These are phyloP conservation scores for Morpho helenor DNA, from an alignment of 2,888 invertebrate genomes.

Conservation along the genomic window DNA sequence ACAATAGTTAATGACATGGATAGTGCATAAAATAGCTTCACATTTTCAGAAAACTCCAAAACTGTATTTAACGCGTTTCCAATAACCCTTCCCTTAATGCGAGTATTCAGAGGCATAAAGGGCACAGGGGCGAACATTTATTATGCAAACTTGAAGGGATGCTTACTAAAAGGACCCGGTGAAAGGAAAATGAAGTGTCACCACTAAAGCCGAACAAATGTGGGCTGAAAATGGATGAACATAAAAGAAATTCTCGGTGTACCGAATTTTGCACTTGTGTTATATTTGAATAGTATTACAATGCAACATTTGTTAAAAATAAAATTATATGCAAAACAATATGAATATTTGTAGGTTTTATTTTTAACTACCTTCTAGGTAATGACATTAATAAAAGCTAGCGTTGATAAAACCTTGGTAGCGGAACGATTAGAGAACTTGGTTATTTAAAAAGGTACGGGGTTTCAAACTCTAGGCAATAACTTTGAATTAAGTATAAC, in stretches of 20 bases:
- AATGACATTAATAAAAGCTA: neutral
- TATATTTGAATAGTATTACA: slow-evolving; percentile 3
- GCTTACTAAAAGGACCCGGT: slow-evolving; percentile 31
- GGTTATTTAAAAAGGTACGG: no score
- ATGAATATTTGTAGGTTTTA: neutral
- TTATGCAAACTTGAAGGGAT: slow-evolving; percentile 53
- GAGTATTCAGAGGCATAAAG: slow-evolving; percentile 38
- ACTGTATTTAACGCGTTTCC: slow-evolving; percentile 18
- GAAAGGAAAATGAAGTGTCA: slow-evolving; percentile 59
- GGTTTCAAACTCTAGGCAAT: no score
- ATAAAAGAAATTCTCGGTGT: slow-evolving; percentile 5
- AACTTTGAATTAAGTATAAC: no score
- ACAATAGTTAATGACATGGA: no score
- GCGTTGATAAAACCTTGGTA: no score
- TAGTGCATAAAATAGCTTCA: no score
- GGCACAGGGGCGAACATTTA: slow-evolving; percentile 40
- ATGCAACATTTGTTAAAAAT: neutral
- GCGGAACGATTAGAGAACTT: no score
- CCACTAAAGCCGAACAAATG: slow-evolving; percentile 40
- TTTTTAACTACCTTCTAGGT: neutral
- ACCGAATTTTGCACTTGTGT: slow-evolving; percentile 7
- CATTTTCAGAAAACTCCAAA: slow-evolving; percentile 13
- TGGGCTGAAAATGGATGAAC: slow-evolving; percentile 19
- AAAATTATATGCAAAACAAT: neutral
- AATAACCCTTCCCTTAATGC: slow-evolving; percentile 35